Percentiles rank a stretch among this genome's conserved stretches.
Evolutionary conservation across 2,888 invertebrate genomes (phyloP).

Genomic region (Drosophila eohydei): DNA sequence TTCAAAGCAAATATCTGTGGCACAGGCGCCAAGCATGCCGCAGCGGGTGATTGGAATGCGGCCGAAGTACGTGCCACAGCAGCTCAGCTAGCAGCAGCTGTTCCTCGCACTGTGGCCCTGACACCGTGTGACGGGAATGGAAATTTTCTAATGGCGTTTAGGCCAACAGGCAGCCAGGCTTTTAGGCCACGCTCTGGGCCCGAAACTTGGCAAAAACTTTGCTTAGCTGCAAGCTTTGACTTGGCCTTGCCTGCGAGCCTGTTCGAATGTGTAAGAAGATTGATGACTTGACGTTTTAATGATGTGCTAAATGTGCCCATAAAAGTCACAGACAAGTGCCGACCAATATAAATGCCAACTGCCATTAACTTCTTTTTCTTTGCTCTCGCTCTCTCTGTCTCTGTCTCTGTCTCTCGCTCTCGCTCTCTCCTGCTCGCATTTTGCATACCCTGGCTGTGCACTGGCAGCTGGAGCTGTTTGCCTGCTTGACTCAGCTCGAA

Average conservation of each 20-base stretch:
- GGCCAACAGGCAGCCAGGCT: constrained; percentile 18
- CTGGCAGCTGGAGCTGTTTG: constrained; percentile 52
- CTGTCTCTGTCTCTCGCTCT: no score
- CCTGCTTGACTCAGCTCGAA: constrained; percentile 68
- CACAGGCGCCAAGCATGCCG: constrained; percentile 78
- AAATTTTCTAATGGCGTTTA: constrained; percentile 80
- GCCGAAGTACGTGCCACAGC: neutral
- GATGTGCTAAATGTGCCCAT: constrained; percentile 80
- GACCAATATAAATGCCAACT: constrained; percentile 10
- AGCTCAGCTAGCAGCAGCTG: constrained; percentile 6
- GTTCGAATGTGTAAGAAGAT: constrained; percentile 84
- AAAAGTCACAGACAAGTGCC: constrained; percentile 65
- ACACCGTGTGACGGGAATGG: constrained; percentile 83
- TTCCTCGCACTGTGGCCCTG: constrained; percentile 69
- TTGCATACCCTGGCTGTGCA: constrained; percentile 7
- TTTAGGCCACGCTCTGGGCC: constrained; percentile 21
- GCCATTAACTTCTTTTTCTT: constrained; percentile 4
- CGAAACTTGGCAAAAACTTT: constrained; percentile 27
- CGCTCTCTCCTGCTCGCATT: neutral
- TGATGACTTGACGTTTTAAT: constrained; percentile 85
- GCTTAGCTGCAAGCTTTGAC: constrained; percentile 21
- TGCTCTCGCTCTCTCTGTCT: neutral
- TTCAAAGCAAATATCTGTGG: constrained; percentile 84
- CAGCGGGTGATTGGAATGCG: constrained; percentile 70
- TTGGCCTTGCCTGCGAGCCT: constrained; percentile 77